Base-by-base conservation (phyloP, 2,113 vertebrate genomes). In the Saimiri boliviensis region DNA sequence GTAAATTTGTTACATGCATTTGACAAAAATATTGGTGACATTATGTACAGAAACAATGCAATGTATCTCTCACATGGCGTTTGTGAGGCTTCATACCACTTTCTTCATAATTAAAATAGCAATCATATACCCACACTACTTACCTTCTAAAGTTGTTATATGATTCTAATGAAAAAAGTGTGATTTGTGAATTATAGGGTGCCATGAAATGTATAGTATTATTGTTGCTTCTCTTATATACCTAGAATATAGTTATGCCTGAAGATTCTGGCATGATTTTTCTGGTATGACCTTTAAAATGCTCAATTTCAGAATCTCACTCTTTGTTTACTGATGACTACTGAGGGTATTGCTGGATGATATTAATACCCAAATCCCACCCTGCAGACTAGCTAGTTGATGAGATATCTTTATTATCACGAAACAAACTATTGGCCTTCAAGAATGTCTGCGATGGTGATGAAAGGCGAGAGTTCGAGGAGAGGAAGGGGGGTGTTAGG, bases 361-460 rank as follows among this genome's bases (percentile, higher is more conserved):
- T 37, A 68, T 56, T 60, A 92, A 91, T 74, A 30, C 58, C n/a
- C 54, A 96, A 86, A 79, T 89, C 86, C 52, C 52, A 73, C 63
- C n/a, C 35, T 96, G 25, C 17, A 82, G 20, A 58, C 40, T 82
- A 58, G 30, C 47, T 92, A 19, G 96, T 82, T 94, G 21, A 63
- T 96, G 70, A 96, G 40, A 23, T 74, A 47, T 83, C 58, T 95
- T 73, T 73, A 97, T 97, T 89, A 90, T 83, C 17, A 58, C 89
- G 68, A 92, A 97, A 85, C 49, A 96, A 89, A 94, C 63, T 40
- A 47, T 32, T 14, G 58, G 16, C 63, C 84, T 94, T 79, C 37
- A 63, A 52, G 14, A 54, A 79, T 60, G 3, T 60, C 0, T 45
- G 5, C 7, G 4, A 16, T 12, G 23, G 47, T 79, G 42, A 58